Conservation (phyloP, 2,797 vertebrate species). For the Urocyon cinereoargenteus region DNA sequence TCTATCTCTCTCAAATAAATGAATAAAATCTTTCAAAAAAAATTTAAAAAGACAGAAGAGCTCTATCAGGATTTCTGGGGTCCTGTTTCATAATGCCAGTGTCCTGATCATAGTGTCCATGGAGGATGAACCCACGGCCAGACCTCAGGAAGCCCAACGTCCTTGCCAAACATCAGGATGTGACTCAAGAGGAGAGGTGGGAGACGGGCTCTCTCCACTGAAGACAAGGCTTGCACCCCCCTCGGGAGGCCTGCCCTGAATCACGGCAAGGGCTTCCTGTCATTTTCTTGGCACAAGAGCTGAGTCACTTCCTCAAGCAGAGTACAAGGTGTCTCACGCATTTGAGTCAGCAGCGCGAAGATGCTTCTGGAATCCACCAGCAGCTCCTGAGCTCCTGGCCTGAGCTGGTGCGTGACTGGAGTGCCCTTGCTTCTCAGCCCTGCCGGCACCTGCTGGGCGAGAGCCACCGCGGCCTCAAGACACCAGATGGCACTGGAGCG, state of each 20-base stretch:
- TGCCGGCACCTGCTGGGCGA: neutral
- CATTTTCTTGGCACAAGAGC: neutral
- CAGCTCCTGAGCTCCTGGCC: neutral
- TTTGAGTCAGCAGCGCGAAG: neutral
- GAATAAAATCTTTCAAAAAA: neutral
- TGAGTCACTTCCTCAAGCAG: conserved; percentile 58
- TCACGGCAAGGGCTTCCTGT: neutral
- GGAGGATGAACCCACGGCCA: neutral
- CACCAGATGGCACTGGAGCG: conserved; percentile 73
- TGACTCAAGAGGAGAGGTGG: neutral
- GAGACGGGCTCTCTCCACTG: neutral
- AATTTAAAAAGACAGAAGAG: neutral
- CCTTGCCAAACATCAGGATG: neutral
- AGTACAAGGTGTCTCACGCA: neutral
- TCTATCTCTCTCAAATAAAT: neutral
- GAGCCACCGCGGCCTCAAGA: neutral
- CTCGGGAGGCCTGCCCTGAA: neutral
- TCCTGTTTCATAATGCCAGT: neutral
- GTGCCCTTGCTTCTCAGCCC: neutral
- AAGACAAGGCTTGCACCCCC: neutral
- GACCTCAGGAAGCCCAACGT: neutral
- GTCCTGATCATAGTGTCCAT: neutral
- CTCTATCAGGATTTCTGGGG: neutral
- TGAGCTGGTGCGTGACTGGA: neutral
- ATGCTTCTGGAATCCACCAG: neutral